Base-by-base conservation (phyloP, 1,140 invertebrate genomes). In the Heliconius congener region DNA sequence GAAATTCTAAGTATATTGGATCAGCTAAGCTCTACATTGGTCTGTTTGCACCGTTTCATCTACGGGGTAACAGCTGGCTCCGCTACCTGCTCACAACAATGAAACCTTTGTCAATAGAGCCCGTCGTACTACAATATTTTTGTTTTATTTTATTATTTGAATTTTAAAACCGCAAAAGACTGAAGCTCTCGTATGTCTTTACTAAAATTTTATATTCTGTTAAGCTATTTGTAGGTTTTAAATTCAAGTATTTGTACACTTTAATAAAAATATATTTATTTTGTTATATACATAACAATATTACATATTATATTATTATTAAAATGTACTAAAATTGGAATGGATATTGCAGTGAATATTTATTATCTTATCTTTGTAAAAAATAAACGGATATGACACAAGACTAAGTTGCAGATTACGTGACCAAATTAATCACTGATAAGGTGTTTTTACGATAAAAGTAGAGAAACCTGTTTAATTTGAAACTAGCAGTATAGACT, bases 51-150 rank as follows among this genome's bases (percentile, higher is more conserved):
- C 85, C 85, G 84, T 85, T 89, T 79, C 82, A 84, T 87, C 84
- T 84, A 83, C 83, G 84, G 86, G 88, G 91, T 86, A 88, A 89
- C 90, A 91, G 89, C 90, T 92, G 90, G 85, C 83, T 76, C 81
- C 84, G 81, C 88, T 94, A 93, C 92, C 92, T 94, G 91, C 90
- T 87, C 86, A 79, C 82, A 81, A 93, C 89, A 91, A 92, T 90
- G 86, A 85, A 88, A 87, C 86, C 86, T 90, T 83, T 88, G 87
- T 88, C 87, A 87, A 89, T 88, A 90, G 88, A 87, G 83, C 82
- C 82, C 80, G 84, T 73, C 81, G 81, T 85, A 82, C 74, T 84
- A 86, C 87, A 90, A 90, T 93, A 90, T 90, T 90, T 86, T 89
- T 89, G 86, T 82, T 86, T 82, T 83, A 81, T 84, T 86, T 87